Evolutionary conservation across 2,888 invertebrate species (phyloP), one percentile per base, ranked within the genome.

Genomic region (Macrosoma leucophasiata): DNA sequence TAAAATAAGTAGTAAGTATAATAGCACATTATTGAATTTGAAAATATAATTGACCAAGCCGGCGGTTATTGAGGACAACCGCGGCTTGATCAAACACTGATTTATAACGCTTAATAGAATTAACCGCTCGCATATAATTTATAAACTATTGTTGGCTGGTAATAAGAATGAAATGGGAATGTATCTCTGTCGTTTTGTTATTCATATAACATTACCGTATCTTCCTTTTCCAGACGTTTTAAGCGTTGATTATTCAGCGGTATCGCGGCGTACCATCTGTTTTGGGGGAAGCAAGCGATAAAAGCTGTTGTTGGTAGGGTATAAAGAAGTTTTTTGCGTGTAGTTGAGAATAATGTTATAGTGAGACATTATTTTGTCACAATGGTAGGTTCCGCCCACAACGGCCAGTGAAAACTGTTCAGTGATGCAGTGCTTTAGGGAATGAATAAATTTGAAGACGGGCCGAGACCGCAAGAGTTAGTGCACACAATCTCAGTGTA

Each of bases 231-330:
- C 75, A 79, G 81, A 78, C 79, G 77, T 81, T 82, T 77, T 77
- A 81, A 81, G 78, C 78, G 82, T 82, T 84, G 84, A 82, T 84
- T 84, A 84, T 84, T 81, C 81, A 77, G 74, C 72, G 72, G 67
- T 81, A 82, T 82, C 81, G 60, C 56, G 50, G 55, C 56, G 63
- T 64, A 70, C 73, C 84, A 82, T 84, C 84, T 84, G 81, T 58
- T 64, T n/a, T 43, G 36, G 39, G 30, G 44, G 30, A 45, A 43
- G 46, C 40, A 39, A 18, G 47, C 47, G 53, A 67, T 62, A 64
- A 46, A 36, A 48, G 54, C 52, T 50, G 65, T 62, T 67, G 57
- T 50, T 36, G 15, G 33, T 26, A 43, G 32, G 46, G 46, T 50
- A 64, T 78, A 81, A 61, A 60, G 71, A 51, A 48, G 54, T 49